Conservation (phyloP, 2,888 invertebrate species). For the Resseliella maxima region DNA sequence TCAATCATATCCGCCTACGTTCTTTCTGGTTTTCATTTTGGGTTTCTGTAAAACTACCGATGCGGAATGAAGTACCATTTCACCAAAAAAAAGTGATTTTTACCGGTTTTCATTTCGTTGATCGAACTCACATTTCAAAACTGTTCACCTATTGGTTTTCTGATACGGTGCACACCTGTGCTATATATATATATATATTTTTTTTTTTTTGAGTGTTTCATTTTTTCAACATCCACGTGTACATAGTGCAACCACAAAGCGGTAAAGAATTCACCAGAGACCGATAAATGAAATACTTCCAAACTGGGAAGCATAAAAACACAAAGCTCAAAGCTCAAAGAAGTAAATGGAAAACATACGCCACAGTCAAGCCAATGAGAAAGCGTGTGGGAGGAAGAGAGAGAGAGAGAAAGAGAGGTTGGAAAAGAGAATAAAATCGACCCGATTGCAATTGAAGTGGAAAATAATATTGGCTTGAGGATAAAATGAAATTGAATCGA, state of each 20-base stretch:
- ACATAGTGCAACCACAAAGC: neutral
- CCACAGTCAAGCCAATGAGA: neutral
- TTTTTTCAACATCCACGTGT: no score
- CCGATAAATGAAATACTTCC: conserved; percentile 22
- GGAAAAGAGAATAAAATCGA: neutral
- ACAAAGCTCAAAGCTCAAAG: neutral
- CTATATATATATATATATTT: neutral
- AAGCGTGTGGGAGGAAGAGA: no score
- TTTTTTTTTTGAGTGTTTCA: neutral
- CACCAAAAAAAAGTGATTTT: neutral
- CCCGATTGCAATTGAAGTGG: neutral
- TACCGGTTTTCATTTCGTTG: neutral
- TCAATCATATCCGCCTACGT: no score
- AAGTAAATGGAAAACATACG: neutral
- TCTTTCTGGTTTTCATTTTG: no score
- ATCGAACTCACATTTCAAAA: no score
- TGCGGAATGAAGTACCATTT: no score
- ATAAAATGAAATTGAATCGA: conserved; percentile 1
- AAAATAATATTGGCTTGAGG: conserved; percentile 16
- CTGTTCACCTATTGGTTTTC: neutral
- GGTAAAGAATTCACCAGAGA: neutral
- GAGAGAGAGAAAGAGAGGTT: no score
- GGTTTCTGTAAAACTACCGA: no score
- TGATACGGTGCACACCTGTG: neutral
- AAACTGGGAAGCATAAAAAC: neutral